These are phyloP conservation scores for Morpho deidamia DNA, from an alignment of 2,888 invertebrate genomes.

Conservation along the genomic window DNA sequence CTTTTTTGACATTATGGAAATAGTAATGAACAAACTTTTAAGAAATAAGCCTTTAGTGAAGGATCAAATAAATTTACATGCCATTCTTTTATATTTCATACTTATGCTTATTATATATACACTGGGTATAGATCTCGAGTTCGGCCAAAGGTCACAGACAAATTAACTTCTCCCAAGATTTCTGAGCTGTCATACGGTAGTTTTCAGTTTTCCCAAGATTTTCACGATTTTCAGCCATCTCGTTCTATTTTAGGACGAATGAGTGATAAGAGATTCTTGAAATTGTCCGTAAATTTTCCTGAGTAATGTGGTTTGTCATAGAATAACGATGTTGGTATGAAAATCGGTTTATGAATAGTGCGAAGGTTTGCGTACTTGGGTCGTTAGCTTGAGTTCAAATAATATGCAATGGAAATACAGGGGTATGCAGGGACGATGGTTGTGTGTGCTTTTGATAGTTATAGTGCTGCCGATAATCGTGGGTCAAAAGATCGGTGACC, in stretches of 20 bases:
- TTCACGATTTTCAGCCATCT: slow-evolving; percentile 57
- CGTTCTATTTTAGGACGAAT: slow-evolving; percentile 72
- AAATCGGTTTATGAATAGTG: slow-evolving; percentile 43
- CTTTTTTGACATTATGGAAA: no score
- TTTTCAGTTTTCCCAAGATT: slow-evolving; percentile 44
- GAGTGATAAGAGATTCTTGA: slow-evolving; percentile 54
- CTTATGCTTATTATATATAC: no score
- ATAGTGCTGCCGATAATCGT: slow-evolving; percentile 40
- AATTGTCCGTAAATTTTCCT: slow-evolving; percentile 40
- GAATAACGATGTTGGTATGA: slow-evolving; percentile 39
- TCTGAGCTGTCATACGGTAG: slow-evolving; percentile 1
- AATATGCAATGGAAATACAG: slow-evolving; percentile 72
- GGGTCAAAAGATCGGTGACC: slow-evolving; percentile 82
- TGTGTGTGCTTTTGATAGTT: slow-evolving; percentile 44
- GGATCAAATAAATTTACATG: no score
- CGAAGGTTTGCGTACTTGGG: slow-evolving; percentile 35
- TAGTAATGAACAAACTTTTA: no score
- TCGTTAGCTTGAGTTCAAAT: slow-evolving; percentile 35
- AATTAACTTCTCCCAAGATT: no score
- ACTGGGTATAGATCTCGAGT: no score
- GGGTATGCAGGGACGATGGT: slow-evolving; percentile 57
- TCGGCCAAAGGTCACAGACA: no score
- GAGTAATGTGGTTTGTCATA: slow-evolving; percentile 42
- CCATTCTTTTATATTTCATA: no score
- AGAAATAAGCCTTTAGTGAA: no score